These are phyloP conservation scores for Schizopygopsis pylzovi DNA, from an alignment of 2,797 vertebrate species.

Conservation along the genomic window DNA sequence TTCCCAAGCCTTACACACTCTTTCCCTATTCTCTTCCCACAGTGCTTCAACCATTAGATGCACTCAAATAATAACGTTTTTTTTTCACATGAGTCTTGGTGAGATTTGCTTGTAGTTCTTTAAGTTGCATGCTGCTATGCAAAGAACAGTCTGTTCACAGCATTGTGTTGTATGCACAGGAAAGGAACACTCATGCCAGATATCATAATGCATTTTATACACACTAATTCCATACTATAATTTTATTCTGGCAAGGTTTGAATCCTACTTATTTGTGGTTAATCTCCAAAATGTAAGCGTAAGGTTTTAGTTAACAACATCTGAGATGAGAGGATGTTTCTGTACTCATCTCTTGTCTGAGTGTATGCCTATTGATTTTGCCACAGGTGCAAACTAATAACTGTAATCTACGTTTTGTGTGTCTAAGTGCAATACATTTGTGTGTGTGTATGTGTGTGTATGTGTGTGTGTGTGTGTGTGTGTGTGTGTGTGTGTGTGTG, in stretches of 20 bases:
- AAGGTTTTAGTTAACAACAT: slow-evolving; percentile 31
- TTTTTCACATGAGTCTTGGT: background rate
- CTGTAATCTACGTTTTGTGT: slow-evolving; percentile 50
- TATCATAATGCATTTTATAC: background rate
- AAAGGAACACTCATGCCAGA: background rate
- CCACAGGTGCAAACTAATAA: slow-evolving; percentile 59
- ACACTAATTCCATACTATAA: background rate
- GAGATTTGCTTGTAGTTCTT: background rate
- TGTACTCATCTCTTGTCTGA: slow-evolving; percentile 24
- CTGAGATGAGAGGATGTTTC: slow-evolving; percentile 38
- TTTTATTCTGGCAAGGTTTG: background rate
- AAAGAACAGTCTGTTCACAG: background rate
- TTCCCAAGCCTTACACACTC: background rate
- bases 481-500: slow-evolving; percentile 42
- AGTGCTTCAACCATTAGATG: background rate
- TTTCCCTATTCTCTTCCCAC: background rate
- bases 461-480: slow-evolving; percentile 32
- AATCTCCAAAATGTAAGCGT: background rate
- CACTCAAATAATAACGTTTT: background rate
- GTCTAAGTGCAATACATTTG: background rate
- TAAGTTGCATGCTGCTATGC: background rate
- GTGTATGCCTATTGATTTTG: slow-evolving; percentile 53
- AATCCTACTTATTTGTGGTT: background rate
- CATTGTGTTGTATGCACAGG: background rate
- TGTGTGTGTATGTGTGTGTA: slow-evolving; percentile 34